Conservation (phyloP, 2,797 vertebrate genomes). For the Enteromius treurensis region DNA sequence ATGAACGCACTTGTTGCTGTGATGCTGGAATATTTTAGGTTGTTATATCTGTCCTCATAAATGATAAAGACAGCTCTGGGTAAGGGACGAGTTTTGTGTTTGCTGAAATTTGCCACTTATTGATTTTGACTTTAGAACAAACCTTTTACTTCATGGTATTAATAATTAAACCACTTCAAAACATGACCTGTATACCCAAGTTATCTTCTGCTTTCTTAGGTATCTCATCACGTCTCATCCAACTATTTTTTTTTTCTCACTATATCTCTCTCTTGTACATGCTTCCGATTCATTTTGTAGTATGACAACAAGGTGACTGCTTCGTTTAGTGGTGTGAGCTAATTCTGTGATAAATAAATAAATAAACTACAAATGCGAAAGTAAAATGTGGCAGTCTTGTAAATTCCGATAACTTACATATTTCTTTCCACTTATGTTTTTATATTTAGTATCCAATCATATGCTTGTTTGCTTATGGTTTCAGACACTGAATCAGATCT, state of each 20-base stretch:
- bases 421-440: neutral
- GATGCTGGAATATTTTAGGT: neutral
- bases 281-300: neutral
- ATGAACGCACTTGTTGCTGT: neutral
- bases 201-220: neutral
- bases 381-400: neutral
- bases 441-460: neutral
- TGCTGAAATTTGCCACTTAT: neutral
- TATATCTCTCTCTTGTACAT: constrained; percentile 54
- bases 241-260: constrained; percentile 51
- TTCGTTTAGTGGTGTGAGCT: neutral
- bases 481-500: neutral
- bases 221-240: constrained; percentile 4
- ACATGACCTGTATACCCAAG: constrained; percentile 46
- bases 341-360: neutral
- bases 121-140: constrained; percentile 11
- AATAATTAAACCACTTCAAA: constrained; percentile 52
- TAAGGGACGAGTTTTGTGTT: neutral
- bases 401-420: neutral
- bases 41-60: neutral
- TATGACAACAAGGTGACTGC: neutral
- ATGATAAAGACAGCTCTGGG: neutral
- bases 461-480: neutral
- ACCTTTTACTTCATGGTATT: constrained; percentile 27
- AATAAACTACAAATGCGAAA: neutral